Percentiles rank a stretch among this genome's conserved stretches.
phyloP scores from a whole-genome alignment of 2,888 invertebrate genomes.

The Macrophya annulata region DNA sequence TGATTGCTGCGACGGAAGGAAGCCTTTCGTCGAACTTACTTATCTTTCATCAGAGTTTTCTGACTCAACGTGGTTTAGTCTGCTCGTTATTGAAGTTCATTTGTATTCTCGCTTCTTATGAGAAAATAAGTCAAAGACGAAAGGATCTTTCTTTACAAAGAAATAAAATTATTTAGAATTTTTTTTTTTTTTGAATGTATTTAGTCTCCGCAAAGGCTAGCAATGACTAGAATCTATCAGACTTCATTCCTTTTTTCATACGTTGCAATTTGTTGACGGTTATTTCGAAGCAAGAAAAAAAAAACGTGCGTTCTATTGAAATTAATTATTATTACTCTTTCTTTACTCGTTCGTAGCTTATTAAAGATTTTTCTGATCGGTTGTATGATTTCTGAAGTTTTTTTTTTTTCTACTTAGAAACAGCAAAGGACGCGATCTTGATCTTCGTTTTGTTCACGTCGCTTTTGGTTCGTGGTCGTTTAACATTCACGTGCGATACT shows the following conservation, averaged over 20 bases:
- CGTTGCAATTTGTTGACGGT: background rate
- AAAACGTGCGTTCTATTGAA: too few species aligned
- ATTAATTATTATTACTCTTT: background rate
- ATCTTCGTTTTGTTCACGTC: conserved; percentile 2
- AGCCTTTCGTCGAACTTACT: conserved; percentile 19
- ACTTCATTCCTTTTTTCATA: too few species aligned
- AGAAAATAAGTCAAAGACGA: conserved; percentile 12
- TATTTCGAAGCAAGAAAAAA: background rate
- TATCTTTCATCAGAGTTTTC: conserved; percentile 30
- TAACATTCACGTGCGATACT: conserved; percentile 28
- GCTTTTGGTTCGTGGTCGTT: conserved; percentile 10
- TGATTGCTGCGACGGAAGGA: conserved; percentile 42
- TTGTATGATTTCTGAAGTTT: background rate
- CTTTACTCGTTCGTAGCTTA: background rate
- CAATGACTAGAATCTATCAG: background rate
- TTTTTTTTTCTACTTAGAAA: background rate
- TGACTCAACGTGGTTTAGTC: background rate
- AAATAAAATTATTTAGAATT: background rate
- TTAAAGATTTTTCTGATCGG: background rate
- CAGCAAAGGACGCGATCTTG: background rate
- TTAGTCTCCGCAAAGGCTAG: background rate
- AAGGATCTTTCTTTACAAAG: background rate
- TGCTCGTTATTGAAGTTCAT: conserved; percentile 41
- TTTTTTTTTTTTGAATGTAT: background rate
- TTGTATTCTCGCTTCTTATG: conserved; percentile 10